A percentile compares a stretch with the other conserved stretches of the same genome.
These are phyloP conservation scores for Zosterops lateralis DNA, from an alignment of 2,113 vertebrate genomes.

Conservation along the genomic window DNA sequence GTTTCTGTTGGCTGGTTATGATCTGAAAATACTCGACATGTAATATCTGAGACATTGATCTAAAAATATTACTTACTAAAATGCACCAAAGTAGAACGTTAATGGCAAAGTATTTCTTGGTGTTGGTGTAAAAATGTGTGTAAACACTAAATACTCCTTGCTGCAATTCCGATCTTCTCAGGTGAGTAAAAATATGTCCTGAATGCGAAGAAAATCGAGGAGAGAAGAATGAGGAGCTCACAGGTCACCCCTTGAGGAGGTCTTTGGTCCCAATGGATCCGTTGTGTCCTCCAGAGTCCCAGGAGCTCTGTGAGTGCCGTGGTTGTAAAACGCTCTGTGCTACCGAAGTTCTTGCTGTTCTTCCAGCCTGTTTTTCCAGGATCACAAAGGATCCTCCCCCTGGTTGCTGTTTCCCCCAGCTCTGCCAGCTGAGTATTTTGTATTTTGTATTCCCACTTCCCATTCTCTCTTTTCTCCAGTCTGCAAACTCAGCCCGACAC, in stretches of 20 bases:
- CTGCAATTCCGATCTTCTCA: background rate
- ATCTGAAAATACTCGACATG: background rate
- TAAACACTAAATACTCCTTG: background rate
- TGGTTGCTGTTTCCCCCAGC: background rate
- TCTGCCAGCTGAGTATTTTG: background rate
- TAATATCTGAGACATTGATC: background rate
- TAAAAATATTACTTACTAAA: background rate
- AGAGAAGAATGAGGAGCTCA: background rate
- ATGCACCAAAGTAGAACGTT: background rate
- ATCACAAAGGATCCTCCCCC: background rate
- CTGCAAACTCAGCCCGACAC: background rate
- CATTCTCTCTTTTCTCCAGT: background rate
- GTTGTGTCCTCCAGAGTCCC: background rate
- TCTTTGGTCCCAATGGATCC: background rate
- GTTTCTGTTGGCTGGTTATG: background rate
- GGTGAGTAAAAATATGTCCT: background rate
- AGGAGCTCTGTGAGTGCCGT: accelerated
- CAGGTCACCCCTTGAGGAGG: too few relatives aligned
- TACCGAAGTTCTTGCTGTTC: background rate
- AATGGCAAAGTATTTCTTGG: background rate
- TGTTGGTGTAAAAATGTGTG: background rate
- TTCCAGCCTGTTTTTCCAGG: background rate
- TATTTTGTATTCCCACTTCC: background rate
- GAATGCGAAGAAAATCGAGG: background rate
- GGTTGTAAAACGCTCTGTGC: background rate